Percentiles rank a stretch among this genome's conserved stretches.
These are phyloP conservation scores for Ormyrus thymus DNA, from an alignment of 2,888 invertebrate genomes.

Conservation along the genomic window DNA sequence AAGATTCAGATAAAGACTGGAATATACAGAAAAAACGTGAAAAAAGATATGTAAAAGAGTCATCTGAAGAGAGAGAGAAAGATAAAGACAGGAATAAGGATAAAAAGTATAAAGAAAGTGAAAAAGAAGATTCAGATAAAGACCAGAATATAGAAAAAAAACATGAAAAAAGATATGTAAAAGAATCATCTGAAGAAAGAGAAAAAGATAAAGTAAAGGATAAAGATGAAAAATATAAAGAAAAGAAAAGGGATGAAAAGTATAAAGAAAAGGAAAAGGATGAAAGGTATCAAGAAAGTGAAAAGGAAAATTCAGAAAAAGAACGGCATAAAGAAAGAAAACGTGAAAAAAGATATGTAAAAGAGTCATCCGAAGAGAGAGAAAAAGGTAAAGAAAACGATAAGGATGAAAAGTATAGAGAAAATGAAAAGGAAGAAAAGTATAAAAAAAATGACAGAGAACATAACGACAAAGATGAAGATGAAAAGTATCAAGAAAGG, in stretches of 20 bases:
- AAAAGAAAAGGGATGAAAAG: too few species aligned
- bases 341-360: not conserved
- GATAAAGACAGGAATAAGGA: too few species aligned
- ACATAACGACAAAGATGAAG: conserved; percentile 27
- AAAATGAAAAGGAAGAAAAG: conserved; percentile 12
- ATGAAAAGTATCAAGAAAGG: conserved; percentile 28
- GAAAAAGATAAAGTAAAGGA: conserved; percentile 17
- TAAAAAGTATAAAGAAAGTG: not conserved
- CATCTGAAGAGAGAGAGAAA: too few species aligned
- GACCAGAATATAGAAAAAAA: not conserved
- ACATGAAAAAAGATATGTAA: not conserved
- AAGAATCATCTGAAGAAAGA: not conserved
- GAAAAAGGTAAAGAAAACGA: conserved; percentile 17
- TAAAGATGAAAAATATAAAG: conserved; percentile 6
- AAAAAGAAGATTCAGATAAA: not conserved
- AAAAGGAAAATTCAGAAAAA: not conserved
- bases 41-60: too few species aligned
- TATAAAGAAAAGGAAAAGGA: too few species aligned
- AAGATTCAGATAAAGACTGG: not conserved
- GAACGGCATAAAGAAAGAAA: not conserved
- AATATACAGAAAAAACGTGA: too few species aligned
- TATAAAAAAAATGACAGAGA: too few species aligned
- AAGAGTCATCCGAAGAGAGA: not conserved
- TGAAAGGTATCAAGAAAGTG: not conserved
- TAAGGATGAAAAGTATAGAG: conserved; percentile 1